Evolutionary conservation across 2,797 vertebrate species (phyloP), one percentile per base, ranked within the genome.

Genomic region (Poeciliopsis infans): DNA sequence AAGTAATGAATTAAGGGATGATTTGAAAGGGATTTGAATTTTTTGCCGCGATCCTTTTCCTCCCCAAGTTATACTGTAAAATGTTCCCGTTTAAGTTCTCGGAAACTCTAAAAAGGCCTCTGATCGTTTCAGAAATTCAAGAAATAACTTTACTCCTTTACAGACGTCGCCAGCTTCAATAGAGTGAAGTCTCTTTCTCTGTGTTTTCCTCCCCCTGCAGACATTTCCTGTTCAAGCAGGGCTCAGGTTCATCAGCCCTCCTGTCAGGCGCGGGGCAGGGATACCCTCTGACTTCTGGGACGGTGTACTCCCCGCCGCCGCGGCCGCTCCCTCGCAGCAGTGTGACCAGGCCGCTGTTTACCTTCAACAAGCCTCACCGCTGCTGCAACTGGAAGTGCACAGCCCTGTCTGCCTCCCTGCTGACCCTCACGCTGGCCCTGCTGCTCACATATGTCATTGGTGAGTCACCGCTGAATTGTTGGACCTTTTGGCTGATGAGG

Each of bases 341-440:
- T 79, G 98, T 99, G 94, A 97, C 97, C 85, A 94, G 98, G 87
- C 97, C 97, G 75, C 95, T 97, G 93, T 99, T 99, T 94, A 97
- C 97, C 89, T 98, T 99, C 93, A 97, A 97, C 96, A 98, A 99
- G 96, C 97, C 97, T 53, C 97, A 98, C 76, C 96, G 97, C 92
- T 98, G 97, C 88, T 99, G 98, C 94, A 99, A 98, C 92, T 99
- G 98, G 98, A 98, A 98, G 93, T 99, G 97, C 46, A 98, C 98
- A 0, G 98, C 98, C 46, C 87, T 99, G 93, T 98, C 97, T 0
- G 97, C 97, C 7, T 98, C 97, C 0, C 97, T 97, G 2, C 96
- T 98, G 77, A 98, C 98, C 0, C 96, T 98, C 85, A 97, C 97
- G 13, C 91, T 99, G 90, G 97, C 97, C 1, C 90, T 99, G 92